phyloP scores from a whole-genome alignment of 2,113 vertebrate species.

The Dendropsophus ebraccatus region DNA sequence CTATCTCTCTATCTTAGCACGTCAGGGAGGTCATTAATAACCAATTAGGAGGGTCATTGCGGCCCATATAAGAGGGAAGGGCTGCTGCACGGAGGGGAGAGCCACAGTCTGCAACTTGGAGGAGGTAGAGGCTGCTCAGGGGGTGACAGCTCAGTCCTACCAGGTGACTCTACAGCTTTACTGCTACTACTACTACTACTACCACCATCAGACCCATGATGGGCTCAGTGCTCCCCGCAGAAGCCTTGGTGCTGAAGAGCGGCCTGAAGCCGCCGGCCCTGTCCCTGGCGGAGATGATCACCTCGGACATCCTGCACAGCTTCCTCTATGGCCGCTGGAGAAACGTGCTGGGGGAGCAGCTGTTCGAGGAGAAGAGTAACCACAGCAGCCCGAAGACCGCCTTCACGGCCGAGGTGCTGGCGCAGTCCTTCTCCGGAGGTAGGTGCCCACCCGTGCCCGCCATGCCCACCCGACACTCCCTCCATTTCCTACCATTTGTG shows the following conservation, averaged over 20 bases:
- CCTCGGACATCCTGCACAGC: constrained; percentile 95
- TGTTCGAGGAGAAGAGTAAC: constrained; percentile 83
- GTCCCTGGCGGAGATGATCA: constrained; percentile 92
- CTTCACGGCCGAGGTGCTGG: constrained; percentile 95
- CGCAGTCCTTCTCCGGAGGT: constrained; percentile 96
- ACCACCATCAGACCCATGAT: constrained; percentile 73
- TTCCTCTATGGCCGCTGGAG: constrained; percentile 97
- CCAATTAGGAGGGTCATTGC: constrained; percentile 92
- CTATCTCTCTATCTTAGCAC: constrained; percentile 74
- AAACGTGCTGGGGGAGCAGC: constrained; percentile 91
- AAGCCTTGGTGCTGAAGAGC: constrained; percentile 87
- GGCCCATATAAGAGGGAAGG: constrained; percentile 83
- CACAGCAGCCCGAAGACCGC: constrained; percentile 84
- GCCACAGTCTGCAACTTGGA: constrained; percentile 52
- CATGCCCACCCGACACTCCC: too few relatives aligned
- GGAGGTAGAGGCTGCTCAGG: constrained; percentile 47
- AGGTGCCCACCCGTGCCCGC: too few relatives aligned
- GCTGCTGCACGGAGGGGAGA: constrained; percentile 66
- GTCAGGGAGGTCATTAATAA: constrained; percentile 96
- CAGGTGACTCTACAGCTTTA: neutral
- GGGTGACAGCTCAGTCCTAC: too few relatives aligned
- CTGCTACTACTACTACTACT: neutral
- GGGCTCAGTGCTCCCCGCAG: constrained; percentile 93
- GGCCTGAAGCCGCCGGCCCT: constrained; percentile 85
- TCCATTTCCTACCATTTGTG: too few relatives aligned